Evolutionary conservation across 1,140 invertebrate species (phyloP), one percentile per base, ranked within the genome.

Genomic region (Drosophila obscura): DNA sequence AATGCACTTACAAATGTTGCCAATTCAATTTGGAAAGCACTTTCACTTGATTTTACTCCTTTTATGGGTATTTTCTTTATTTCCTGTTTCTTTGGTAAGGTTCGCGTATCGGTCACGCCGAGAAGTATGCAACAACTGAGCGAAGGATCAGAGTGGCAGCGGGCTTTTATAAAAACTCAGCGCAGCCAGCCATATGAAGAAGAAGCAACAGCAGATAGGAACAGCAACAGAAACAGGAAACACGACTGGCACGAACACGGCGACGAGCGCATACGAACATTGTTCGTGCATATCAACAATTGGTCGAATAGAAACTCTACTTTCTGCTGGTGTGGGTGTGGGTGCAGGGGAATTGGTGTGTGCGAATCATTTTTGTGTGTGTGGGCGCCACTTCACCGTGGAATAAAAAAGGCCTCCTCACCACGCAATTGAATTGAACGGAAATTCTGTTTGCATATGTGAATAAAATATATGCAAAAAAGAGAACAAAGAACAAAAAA

Each of bases 401-500:
- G 41, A 49, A 53, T 26, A 44, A 73, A 77, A 79, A 61, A 64
- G 59, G 60, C 53, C 65, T 80, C 76, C 60, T 71, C 61, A 61
- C 45, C 60, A 64, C 59, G 68, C 64, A 85, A 85, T 87, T 87
- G 82, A 85, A 85, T 85, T 85, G 67, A 88, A 79, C 76, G 79
- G 79, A 87, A 83, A 88, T 80, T 73, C 68, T 89, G 83, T 87
- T 87, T 87, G 84, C 83, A 87, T 87, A 87, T 80, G 82, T 88
- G 84, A 87, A 87, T 88, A 80, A 88, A 88, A 88, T 79, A 88
- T 72, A 62, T 73, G 41, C 59, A 76, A 76, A 77, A 77, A 77
- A 45, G 2, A 39, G 35, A 39, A 39, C 11, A 39, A 39, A 39
- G 11, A 39, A 28, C 39, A 11, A 67, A 66, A 35, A 43, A 43